phyloP scores from a whole-genome alignment of 2,797 vertebrate species.

The Tragopan temminckii region DNA sequence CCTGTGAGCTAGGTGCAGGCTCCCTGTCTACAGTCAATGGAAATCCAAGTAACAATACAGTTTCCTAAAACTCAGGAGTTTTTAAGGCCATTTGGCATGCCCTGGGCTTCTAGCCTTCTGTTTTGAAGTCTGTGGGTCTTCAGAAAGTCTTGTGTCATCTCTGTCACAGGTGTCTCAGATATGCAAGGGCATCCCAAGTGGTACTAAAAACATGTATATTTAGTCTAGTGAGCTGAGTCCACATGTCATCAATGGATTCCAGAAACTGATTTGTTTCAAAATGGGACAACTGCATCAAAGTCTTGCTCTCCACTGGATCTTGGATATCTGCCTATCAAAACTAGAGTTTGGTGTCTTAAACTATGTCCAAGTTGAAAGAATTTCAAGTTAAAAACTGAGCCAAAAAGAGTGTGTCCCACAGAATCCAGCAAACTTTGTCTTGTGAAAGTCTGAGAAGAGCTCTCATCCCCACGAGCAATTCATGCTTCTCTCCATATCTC shows the following conservation, averaged over 20 bases:
- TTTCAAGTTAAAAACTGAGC: not conserved
- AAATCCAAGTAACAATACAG: not conserved
- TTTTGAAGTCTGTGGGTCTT: not conserved
- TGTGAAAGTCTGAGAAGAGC: not conserved
- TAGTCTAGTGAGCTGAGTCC: not conserved
- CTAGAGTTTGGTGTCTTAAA: not conserved
- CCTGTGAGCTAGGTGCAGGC: not conserved
- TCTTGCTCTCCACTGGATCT: not conserved
- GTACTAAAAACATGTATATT: not conserved
- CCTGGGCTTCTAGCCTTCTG: not conserved
- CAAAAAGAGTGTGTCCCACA: not conserved
- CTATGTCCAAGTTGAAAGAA: not conserved
- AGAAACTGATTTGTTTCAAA: not conserved
- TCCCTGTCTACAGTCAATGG: not conserved
- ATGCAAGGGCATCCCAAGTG: not conserved
- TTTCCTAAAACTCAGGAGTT: not conserved
- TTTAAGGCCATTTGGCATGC: not conserved
- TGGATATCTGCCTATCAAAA: not conserved
- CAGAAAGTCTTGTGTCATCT: not conserved
- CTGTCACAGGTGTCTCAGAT: not conserved
- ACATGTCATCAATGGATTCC: not conserved
- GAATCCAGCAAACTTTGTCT: not conserved
- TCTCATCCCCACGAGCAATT: not conserved
- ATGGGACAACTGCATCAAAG: not conserved
- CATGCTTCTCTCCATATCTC: rapidly evolving